phyloP scores from a whole-genome alignment of 2,113 vertebrate genomes.

The Hystrix brachyura region DNA sequence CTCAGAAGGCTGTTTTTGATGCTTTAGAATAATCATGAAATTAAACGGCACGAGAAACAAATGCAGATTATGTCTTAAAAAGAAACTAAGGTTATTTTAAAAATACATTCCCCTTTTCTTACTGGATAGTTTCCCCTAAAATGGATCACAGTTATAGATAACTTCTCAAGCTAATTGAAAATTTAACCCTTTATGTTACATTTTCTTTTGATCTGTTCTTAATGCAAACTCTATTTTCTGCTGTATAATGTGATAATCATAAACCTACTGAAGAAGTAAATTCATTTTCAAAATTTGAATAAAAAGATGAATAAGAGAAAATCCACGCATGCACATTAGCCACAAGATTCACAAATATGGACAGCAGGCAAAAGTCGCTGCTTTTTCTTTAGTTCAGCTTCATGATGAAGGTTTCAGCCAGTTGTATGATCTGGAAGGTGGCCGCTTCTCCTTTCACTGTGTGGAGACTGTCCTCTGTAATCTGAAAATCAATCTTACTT shows the following conservation, averaged over 20 bases:
- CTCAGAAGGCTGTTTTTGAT: not conserved
- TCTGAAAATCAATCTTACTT: conserved; percentile 35
- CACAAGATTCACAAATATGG: not conserved
- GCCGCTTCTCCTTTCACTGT: not conserved
- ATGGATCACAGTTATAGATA: not conserved
- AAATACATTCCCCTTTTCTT: not conserved
- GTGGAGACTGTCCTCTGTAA: not conserved
- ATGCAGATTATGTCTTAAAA: not conserved
- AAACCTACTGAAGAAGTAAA: not conserved
- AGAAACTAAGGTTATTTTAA: not conserved
- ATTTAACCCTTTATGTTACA: not conserved
- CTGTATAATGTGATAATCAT: not conserved
- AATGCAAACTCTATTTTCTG: not conserved
- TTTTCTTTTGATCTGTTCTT: conserved; percentile 21
- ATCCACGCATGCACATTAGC: not conserved
- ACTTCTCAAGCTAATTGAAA: not conserved
- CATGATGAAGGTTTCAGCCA: not conserved
- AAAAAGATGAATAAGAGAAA: not conserved
- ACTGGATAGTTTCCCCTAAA: not conserved
- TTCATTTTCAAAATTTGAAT: not conserved
- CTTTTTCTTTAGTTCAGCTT: not conserved
- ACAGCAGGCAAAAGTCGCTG: not conserved
- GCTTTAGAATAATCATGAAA: not conserved
- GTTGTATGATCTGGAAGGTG: not conserved
- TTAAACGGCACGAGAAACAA: not conserved